These are phyloP conservation scores for Masticophis lateralis DNA, from an alignment of 2,797 vertebrate species.

Conservation along the genomic window DNA sequence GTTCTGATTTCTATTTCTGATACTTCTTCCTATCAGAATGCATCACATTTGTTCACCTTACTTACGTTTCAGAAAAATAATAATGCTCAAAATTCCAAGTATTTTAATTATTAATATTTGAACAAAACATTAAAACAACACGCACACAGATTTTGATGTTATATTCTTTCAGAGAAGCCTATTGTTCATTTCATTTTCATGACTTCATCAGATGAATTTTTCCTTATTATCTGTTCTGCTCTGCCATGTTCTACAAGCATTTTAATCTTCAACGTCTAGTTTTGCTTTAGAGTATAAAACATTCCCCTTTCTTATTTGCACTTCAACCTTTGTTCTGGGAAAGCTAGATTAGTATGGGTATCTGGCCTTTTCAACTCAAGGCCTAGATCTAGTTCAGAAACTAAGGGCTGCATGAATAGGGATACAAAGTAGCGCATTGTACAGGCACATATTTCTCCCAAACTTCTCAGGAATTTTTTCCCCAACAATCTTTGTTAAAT, in stretches of 20 bases:
- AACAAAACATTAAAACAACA: slow-evolving; percentile 59
- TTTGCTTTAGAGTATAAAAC: not conserved
- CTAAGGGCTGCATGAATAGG: not conserved
- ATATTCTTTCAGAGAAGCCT: slow-evolving; percentile 48
- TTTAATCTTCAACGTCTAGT: slow-evolving; percentile 27
- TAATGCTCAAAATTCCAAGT: slow-evolving; percentile 67
- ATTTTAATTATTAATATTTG: slow-evolving; percentile 77
- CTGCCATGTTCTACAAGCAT: slow-evolving; percentile 2
- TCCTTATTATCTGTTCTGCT: slow-evolving; percentile 50
- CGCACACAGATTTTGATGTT: slow-evolving; percentile 64
- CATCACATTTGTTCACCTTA: slow-evolving; percentile 65
- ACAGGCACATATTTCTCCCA: not conserved
- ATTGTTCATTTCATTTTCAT: slow-evolving; percentile 63
- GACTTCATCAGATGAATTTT: slow-evolving; percentile 38
- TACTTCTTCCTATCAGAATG: slow-evolving; percentile 68
- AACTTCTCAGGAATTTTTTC: not conserved
- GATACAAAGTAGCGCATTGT: not conserved
- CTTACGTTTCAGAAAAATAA: slow-evolving; percentile 74
- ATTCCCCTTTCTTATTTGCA: not conserved
- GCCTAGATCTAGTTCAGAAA: not conserved
- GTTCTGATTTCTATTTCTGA: slow-evolving; percentile 42
- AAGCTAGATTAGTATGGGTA: slow-evolving; percentile 14
- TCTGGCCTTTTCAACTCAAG: not conserved
- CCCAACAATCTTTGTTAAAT: not conserved
- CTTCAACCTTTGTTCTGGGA: slow-evolving; percentile 32